Base-by-base conservation (phyloP, 1,140 invertebrate species). In the Apis cerana region DNA sequence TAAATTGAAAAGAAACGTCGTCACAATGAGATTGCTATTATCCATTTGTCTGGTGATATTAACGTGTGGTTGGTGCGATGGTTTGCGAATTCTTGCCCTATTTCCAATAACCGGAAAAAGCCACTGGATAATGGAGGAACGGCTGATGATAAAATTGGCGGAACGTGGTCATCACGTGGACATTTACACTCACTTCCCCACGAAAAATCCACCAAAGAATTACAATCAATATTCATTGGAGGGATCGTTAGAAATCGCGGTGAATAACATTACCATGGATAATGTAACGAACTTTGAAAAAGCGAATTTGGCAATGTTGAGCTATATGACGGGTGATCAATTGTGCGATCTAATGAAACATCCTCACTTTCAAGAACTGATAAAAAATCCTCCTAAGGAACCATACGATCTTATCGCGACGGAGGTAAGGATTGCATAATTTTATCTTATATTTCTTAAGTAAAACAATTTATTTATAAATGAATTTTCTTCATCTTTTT, bases 161-260 rank as follows among this genome's bases (percentile, higher is more conserved):
- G 84, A 75, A 17, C 90, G 91, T 1, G 94, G 94, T 1, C 94
- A 95, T 83, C 89, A 92, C 23, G 91, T 95, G 0, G 93, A 93
- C 27, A 91, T 94, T 0, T 75, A 94, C 11, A 88, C 90, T 3
- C 91, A 93, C n/a, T 94, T 93, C 77, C 92, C 93, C 0, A 27
- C 83, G 13, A 92, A 92, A 54, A 89, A 90, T 13, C 87, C 90
- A 0, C 62, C 90, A 21, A 67, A 86, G 0, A 94, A 94, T 88
- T 93, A 94, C 71, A 90, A 23, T 0, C 91, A 93, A n/a, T 85
- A 91, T 10, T 92, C 89, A 52, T 9, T 93, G 3, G 52, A 17
- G 0, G 92, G 90, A 1, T 82, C 75, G 0, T 0, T 89, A 4
- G 83, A 83, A 0, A 0, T 13, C 0, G 59, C 83, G 43, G 48